A percentile compares a stretch with the other conserved stretches of the same genome.
phyloP scores from a whole-genome alignment of 2,888 invertebrate species.

The Apodemia mormo region DNA sequence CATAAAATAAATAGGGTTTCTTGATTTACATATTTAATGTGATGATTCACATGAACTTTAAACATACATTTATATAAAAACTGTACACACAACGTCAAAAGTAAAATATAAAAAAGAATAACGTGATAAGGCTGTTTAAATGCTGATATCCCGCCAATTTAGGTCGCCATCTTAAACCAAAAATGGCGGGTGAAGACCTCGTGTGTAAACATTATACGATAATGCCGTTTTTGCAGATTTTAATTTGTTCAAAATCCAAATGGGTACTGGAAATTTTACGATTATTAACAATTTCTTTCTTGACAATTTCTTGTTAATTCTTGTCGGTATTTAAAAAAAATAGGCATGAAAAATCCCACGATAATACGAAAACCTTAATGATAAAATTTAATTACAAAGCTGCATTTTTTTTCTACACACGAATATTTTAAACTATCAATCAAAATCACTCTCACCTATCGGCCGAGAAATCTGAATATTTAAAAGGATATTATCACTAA shows the following conservation, averaged over 20 bases:
- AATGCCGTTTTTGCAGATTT: no score
- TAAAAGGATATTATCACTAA: background rate
- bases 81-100: constrained; percentile 39
- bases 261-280: no score
- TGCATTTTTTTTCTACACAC: background rate
- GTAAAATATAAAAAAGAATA: constrained; percentile 26
- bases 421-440: background rate
- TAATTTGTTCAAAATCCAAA: no score
- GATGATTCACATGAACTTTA: constrained; percentile 44
- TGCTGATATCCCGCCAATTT: background rate
- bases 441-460: background rate
- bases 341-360: no score
- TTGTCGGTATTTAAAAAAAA: no score
- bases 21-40: constrained; percentile 54
- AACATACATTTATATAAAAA: constrained; percentile 41
- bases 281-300: no score
- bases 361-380: background rate
- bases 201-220: no score
- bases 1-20: constrained; percentile 76
- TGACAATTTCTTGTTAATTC: no score
- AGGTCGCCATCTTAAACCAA: background rate
- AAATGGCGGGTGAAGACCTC: background rate
- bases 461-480: background rate
- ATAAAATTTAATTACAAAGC: background rate
- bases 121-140: constrained; percentile 17